phyloP scores from a whole-genome alignment of 2,113 vertebrate species.

The Semicossyphus pulcher region DNA sequence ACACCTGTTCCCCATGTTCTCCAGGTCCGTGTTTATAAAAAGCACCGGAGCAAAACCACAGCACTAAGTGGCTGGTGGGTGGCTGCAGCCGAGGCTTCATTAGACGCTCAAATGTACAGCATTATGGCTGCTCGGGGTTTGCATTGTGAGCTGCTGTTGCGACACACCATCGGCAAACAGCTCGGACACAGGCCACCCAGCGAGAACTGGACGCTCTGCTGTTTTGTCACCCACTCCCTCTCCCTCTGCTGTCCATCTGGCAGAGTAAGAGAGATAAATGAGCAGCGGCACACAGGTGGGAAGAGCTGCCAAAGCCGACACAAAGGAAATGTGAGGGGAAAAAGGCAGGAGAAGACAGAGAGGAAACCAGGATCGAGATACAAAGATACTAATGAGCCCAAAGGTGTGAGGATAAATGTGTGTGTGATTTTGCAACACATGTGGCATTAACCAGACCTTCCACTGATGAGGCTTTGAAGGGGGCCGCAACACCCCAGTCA shows the following conservation, averaged over 20 bases:
- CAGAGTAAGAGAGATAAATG: slow-evolving; percentile 8
- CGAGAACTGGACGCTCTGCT: slow-evolving; percentile 40
- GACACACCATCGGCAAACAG: slow-evolving; percentile 41
- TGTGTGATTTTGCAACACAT: slow-evolving; percentile 36
- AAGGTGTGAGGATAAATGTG: slow-evolving; percentile 32
- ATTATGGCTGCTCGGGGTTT: background rate
- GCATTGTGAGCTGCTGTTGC: slow-evolving; percentile 49
- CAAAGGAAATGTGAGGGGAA: background rate
- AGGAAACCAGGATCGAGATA: background rate
- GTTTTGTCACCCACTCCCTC: slow-evolving; percentile 24
- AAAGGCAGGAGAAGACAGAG: background rate
- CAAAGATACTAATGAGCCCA: background rate
- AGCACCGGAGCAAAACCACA: slow-evolving; percentile 55
- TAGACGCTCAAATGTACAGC: slow-evolving; percentile 36
- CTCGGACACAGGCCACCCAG: slow-evolving; percentile 61
- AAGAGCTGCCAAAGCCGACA: slow-evolving; percentile 9
- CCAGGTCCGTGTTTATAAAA: slow-evolving; percentile 68
- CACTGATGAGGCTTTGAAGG: slow-evolving; percentile 43
- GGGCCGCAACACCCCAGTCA: background rate
- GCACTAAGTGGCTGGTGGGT: slow-evolving; percentile 54
- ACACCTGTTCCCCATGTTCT: slow-evolving; percentile 67
- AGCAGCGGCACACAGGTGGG: slow-evolving; percentile 19
- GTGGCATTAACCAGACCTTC: slow-evolving; percentile 55
- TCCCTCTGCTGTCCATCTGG: slow-evolving; percentile 53
- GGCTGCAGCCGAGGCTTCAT: slow-evolving; percentile 44